Evolutionary conservation across 2,113 vertebrate genomes (phyloP).

Genomic region (Pangasianodon gigas): DNA sequence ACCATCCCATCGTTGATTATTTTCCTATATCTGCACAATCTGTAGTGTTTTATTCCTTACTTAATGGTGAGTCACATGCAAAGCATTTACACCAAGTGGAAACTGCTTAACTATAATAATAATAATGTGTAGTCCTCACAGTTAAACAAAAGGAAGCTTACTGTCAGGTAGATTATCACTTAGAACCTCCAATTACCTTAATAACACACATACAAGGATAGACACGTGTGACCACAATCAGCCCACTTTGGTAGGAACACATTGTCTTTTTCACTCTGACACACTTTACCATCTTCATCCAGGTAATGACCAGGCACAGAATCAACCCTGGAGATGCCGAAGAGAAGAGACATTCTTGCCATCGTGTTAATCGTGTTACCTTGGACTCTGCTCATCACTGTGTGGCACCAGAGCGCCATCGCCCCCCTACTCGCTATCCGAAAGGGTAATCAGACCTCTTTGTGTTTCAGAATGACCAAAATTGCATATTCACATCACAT

Average conservation of each 20-base stretch:
- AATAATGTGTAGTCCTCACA: not conserved
- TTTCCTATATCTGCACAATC: not conserved
- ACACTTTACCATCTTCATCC: constrained; percentile 45
- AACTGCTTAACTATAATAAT: not conserved
- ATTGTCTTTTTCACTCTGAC: constrained; percentile 3
- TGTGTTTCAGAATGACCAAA: not conserved
- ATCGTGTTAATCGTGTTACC: constrained; percentile 98
- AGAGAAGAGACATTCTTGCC: constrained; percentile 98
- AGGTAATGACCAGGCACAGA: constrained; percentile 97
- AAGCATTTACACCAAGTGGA: not conserved
- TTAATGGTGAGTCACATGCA: not conserved
- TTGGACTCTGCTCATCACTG: constrained; percentile 98
- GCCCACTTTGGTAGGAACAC: not conserved
- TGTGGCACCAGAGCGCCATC: constrained; percentile 98
- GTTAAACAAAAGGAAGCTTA: constrained; percentile 14
- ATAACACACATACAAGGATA: constrained; percentile 50
- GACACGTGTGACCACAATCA: constrained; percentile 53
- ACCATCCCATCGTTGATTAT: not conserved
- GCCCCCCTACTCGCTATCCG: constrained; percentile 90
- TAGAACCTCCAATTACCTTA: constrained; percentile 2
- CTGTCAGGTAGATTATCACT: constrained; percentile 41
- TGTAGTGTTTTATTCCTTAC: not conserved
- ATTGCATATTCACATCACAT: not conserved
- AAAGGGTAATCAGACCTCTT: constrained; percentile 80
- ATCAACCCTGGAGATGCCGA: constrained; percentile 99